Evolutionary conservation across 2,797 vertebrate species (phyloP), one percentile per base, ranked within the genome.

Genomic region (Paedocypris micromegethes): DNA sequence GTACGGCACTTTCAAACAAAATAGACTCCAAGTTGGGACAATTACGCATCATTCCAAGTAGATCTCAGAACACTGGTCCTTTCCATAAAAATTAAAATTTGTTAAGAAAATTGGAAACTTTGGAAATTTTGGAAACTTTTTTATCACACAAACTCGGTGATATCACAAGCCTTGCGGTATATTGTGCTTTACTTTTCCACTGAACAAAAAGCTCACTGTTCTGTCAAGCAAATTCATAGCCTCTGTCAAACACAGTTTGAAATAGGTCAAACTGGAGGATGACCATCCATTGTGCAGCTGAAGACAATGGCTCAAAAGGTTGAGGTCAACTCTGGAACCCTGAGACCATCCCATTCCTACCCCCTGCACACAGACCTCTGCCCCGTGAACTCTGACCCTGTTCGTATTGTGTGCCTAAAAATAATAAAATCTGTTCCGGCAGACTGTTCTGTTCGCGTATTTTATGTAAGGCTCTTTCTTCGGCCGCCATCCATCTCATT

Each of bases 371-470:
- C 83, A 83, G 84, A 71, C 83, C 82, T 81, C 85, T 75, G 79
- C 82, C 77, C 67, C 74, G 72, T 82, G 85, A 88, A 86, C 90
- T 86, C 74, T 89, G 70, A 89, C 89, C 87, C 75, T 65, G 64
- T 56, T 66, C 75, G 76, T 85, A 86, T 88, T 89, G 83, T 87
- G 78, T 75, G 44, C 77, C 78, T 74, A 84, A 84, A 89, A 87
- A 88, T 86, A 87, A 88, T 85, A 80, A 88, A 87, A 88, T 80
- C 81, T 78, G 83, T 81, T 86, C 76, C 48, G 66, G 74, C 74
- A 58, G 65, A 77, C 72, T 72, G 80, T 81, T 75, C 79, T 50
- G 62, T n/a, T 55, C 39, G 72, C 56, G 45, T 68, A 66, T 66
- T 72, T 64, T 64, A 76, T 76, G 73, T 2, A 2, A 67, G 75